Evolutionary conservation across 2,888 invertebrate genomes (phyloP).

Genomic region (Lacanobia oleracea): DNA sequence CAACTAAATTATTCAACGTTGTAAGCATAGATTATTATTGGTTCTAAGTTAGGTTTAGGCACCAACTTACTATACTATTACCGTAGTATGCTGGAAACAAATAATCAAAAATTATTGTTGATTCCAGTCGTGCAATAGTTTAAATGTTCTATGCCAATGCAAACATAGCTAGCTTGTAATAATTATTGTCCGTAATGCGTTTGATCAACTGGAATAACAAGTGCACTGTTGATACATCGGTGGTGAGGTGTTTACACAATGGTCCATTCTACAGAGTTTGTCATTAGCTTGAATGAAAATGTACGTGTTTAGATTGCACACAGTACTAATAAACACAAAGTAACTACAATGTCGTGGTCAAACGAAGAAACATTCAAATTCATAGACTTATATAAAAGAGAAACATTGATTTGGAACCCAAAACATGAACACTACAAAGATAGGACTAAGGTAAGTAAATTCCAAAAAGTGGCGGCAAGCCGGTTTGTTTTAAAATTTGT

Average conservation of each 20-base stretch:
- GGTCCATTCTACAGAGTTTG: constrained; percentile 36
- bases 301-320: neutral
- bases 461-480: neutral
- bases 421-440: constrained; percentile 59
- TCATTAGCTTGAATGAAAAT: constrained; percentile 1
- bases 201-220: neutral
- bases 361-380: constrained; percentile 59
- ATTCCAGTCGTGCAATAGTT: neutral
- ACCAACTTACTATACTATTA: too few species aligned
- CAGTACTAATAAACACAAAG: neutral
- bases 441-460: constrained; percentile 51
- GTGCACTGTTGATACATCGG: constrained; percentile 3
- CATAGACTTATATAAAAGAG: constrained; percentile 52
- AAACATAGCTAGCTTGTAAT: neutral
- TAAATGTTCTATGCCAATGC: too few species aligned
- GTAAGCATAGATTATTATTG: too few species aligned
- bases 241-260: constrained; percentile 45
- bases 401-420: constrained; percentile 52
- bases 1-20: too few species aligned
- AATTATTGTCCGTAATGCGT: neutral
- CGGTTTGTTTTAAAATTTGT: too few species aligned
- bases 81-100: neutral
- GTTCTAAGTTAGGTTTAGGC: too few species aligned
- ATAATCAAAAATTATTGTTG: neutral
- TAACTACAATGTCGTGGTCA: constrained; percentile 53